Evolutionary conservation across 2,113 vertebrate genomes (phyloP), one percentile per base, ranked within the genome.

Genomic region (Muntiacus reevesi): DNA sequence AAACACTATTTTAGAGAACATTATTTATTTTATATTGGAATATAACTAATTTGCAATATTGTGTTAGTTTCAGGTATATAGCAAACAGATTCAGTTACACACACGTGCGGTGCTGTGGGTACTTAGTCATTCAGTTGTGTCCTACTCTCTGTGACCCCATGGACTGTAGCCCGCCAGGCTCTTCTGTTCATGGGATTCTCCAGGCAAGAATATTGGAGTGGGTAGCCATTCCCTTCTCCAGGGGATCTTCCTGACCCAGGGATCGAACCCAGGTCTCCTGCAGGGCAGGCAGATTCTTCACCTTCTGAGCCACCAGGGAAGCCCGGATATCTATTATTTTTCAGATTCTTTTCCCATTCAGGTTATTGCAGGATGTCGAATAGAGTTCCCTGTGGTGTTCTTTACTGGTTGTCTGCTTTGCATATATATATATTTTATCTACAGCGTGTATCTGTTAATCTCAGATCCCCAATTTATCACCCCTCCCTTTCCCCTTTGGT

Each of bases 121-220:
- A 23, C 23, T 27, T 43, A 14, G 40, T 25, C 0, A 2, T 27
- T 27, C 71, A 7, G 71, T 76, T 3, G 0, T 27, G 71, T 43
- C 40, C 0, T 23, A 76, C 23, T 15, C 40, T 74, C 23, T 40
- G 67, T 40, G 67, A 40, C 10, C n/a, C 19, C 2, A 1, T 71
- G 64, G 64, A 71, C 19, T 74, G 0, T 40, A 43, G 71, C 36
- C 36, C 1, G 6, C 23, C 36, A 43, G 71, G 36, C 71, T 76
- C 40, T 43, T 43, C 40, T 43, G 23, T 76, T 3, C 21, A 27
- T 43, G 40, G 11, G 40, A 27, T 76, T 76, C 40, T 74, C 71
- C 23, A 27, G 40, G 71, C 36, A 7, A 43, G 3, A 27, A 7
- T 27, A 25, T 6, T 76, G 12, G 71, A 43, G 12, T 27, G 71